Evolutionary conservation across 1,140 invertebrate genomes (phyloP).

Genomic region (Hormaphis cornu): DNA sequence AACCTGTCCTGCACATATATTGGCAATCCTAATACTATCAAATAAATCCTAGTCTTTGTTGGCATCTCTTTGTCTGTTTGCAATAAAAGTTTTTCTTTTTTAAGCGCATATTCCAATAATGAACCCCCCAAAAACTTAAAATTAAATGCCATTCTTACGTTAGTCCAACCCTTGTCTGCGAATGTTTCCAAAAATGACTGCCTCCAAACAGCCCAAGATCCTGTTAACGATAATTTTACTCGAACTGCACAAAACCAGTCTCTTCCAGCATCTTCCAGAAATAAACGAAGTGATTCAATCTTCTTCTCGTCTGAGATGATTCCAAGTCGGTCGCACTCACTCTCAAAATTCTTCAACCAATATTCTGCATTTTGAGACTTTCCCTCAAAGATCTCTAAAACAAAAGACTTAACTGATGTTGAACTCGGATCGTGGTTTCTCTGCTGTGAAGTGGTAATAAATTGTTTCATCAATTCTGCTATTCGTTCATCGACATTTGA

Average conservation of each 20-base stretch:
- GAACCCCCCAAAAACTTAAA: no score
- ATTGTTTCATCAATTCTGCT: no score
- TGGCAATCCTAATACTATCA: not conserved
- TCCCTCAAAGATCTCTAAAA: not conserved
- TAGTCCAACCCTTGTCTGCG: no score
- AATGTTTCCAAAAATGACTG: no score
- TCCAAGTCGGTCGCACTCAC: not conserved
- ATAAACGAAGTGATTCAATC: not conserved
- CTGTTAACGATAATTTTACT: not conserved
- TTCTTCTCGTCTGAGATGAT: not conserved
- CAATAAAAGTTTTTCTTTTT: not conserved
- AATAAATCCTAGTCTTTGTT: not conserved
- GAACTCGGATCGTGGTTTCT: no score
- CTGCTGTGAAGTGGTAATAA: no score
- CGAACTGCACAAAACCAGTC: not conserved
- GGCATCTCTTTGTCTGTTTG: not conserved
- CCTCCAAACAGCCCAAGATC: no score
- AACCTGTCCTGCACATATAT: not conserved
- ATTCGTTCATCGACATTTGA: no score
- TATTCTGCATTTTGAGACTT: not conserved
- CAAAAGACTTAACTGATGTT: no score
- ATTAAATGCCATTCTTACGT: no score
- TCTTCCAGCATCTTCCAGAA: not conserved
- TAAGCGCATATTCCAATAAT: not conserved
- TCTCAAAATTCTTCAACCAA: not conserved